Evolutionary conservation across 2,888 invertebrate genomes (phyloP), one percentile per base, ranked within the genome.

Genomic region (Pimpla rufipes): DNA sequence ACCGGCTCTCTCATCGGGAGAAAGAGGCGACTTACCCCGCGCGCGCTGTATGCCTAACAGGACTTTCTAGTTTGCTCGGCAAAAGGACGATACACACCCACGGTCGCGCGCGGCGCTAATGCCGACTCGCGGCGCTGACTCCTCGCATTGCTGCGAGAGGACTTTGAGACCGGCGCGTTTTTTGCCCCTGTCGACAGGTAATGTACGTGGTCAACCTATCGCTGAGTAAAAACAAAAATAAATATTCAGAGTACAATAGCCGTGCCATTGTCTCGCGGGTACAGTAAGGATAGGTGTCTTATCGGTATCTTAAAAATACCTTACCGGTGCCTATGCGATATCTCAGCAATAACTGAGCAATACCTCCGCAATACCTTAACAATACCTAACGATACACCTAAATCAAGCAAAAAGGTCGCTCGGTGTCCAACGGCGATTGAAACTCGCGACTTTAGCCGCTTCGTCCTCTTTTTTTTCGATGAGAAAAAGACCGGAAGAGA

Each of bases 11-110:
- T 71, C 75, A n/a, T 16, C 37, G 40, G 57, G 64, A 71, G 79
- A 66, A 64, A 83, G 64, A 83, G 29, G 75, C 29, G 16, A 47
- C n/a, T n/a, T 0, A 45, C 11, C 10, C 45, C 23, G 29, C 40
- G n/a, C 67, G 35, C 23, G 37, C 29, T 45, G 42, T 64, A 64
- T 70, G 21, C 66, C 88, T 87, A 87, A 87, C 88, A 85, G 87
- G 84, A 86, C 87, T 88, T 87, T 86, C 87, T 86, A 87, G 84
- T 86, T 85, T 79, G 84, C 76, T 82, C 83, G 85, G 81, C 71
- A 84, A 85, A 88, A 85, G 86, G 86, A 86, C 84, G 81, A 84
- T 86, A 75, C 78, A 83, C 85, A 84, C 86, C 86, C 85, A 84
- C 78, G 77, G 83, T 81, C 79, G n/a, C n/a, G n/a, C n/a, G n/a